Conservation (phyloP, 2,888 invertebrate genomes). For the Neoitamus cyanurus region DNA sequence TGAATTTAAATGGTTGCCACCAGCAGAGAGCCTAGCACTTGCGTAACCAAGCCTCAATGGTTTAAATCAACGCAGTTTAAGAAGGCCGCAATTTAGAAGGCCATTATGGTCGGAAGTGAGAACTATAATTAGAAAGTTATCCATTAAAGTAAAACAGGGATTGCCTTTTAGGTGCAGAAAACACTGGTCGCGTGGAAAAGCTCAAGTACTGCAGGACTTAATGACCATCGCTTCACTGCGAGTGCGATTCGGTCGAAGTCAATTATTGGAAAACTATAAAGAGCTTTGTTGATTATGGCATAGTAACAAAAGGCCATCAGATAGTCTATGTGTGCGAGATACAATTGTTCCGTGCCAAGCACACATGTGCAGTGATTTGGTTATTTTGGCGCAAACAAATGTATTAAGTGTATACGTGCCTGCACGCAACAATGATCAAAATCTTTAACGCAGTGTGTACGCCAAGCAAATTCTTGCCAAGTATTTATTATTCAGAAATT, state of each 20-base stretch:
- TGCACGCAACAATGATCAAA: too few species aligned
- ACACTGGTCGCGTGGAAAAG: background rate
- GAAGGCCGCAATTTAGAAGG: background rate
- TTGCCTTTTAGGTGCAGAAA: background rate
- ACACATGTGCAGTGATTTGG: too few species aligned
- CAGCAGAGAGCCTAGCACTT: background rate
- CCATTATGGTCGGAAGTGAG: background rate
- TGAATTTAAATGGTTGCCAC: background rate
- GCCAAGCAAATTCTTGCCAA: too few species aligned
- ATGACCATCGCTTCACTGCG: background rate
- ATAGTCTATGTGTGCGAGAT: too few species aligned
- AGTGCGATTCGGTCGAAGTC: background rate
- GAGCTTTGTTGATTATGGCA: too few species aligned
- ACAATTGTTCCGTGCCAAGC: too few species aligned
- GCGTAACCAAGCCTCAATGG: background rate
- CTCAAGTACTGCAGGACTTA: background rate
- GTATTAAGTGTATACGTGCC: too few species aligned
- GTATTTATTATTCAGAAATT: too few species aligned
- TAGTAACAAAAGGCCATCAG: too few species aligned
- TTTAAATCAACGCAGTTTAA: background rate
- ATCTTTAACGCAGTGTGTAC: too few species aligned
- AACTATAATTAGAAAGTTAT: background rate
- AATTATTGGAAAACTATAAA: background rate
- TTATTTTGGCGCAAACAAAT: too few species aligned
- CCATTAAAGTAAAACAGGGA: background rate